Conservation (phyloP, 2,888 invertebrate species). For the Morpho deidamia region DNA sequence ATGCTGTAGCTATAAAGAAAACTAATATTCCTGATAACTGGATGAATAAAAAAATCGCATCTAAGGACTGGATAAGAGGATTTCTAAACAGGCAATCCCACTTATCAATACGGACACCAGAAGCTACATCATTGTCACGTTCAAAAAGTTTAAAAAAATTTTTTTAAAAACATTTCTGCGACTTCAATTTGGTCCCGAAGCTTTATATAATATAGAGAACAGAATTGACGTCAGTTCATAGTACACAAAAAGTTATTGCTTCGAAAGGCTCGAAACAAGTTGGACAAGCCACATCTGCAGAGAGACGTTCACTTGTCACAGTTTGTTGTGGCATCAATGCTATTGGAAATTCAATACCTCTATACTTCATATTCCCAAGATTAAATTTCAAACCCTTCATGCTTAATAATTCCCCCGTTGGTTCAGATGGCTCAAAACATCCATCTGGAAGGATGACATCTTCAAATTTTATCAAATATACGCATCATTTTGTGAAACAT, state of each 20-base stretch:
- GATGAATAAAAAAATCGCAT: conserved; percentile 25
- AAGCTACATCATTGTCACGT: conserved; percentile 26
- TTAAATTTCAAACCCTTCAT: conserved; percentile 23
- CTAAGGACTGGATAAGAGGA: conserved; percentile 25
- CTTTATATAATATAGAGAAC: conserved; percentile 31
- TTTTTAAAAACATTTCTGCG: conserved; percentile 1
- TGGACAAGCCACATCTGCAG: too few species aligned
- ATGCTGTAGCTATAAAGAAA: conserved; percentile 12
- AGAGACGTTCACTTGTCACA: too few species aligned
- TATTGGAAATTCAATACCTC: too few species aligned
- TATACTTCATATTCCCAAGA: too few species aligned
- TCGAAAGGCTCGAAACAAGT: too few species aligned
- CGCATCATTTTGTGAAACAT: conserved; percentile 26
- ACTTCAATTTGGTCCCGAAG: conserved; percentile 25
- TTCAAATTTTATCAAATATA: conserved; percentile 14
- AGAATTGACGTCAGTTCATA: too few species aligned
- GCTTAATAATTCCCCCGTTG: conserved; percentile 25
- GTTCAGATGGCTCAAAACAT: conserved; percentile 26
- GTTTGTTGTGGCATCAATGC: too few species aligned
- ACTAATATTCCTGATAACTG: conserved; percentile 24
- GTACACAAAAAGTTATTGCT: too few species aligned
- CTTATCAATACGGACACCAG: conserved; percentile 25
- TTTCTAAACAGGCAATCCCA: conserved; percentile 25
- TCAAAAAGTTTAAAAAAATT: conserved; percentile 15
- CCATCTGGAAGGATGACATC: conserved; percentile 29